A percentile compares a stretch with the other conserved stretches of the same genome.
These are phyloP conservation scores for Uropsilus gracilis DNA, from an alignment of 2,113 vertebrate genomes.

Conservation along the genomic window DNA sequence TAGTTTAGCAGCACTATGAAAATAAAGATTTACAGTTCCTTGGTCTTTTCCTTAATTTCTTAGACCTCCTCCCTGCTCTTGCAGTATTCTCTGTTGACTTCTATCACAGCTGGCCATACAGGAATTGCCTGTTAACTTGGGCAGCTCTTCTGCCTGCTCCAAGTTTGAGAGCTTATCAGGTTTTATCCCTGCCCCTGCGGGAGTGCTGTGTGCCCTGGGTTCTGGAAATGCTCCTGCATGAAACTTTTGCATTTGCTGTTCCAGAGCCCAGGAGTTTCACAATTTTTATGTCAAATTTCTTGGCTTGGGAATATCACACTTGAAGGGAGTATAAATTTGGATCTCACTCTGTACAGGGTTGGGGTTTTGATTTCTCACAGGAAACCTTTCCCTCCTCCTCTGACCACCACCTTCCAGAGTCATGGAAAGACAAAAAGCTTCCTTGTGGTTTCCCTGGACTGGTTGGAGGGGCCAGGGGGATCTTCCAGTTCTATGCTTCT, in stretches of 20 bases:
- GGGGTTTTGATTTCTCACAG: conserved; percentile 68
- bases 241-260: conserved; percentile 38
- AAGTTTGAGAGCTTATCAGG: neutral
- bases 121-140: neutral
- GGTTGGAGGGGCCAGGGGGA: neutral
- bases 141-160: neutral
- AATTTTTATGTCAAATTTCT: conserved; percentile 52
- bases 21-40: conserved; percentile 21
- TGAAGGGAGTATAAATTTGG: conserved; percentile 42
- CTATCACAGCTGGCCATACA: neutral
- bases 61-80: neutral
- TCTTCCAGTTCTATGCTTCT: conserved; percentile 1
- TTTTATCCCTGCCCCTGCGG: neutral
- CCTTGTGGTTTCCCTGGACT: neutral
- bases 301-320: conserved; percentile 13
- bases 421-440: conserved; percentile 27
- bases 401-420: neutral
- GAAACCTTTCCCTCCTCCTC: conserved; percentile 25
- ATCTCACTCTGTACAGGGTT: conserved; percentile 1
- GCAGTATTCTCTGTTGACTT: neutral
- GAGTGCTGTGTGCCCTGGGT: neutral
- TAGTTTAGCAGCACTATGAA: neutral
- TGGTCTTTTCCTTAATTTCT: conserved; percentile 3
- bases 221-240: neutral
- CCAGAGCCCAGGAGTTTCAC: neutral